Evolutionary conservation across 2,113 vertebrate species (phyloP), one percentile per base, ranked within the genome.

Genomic region (Vanacampus margaritifer): DNA sequence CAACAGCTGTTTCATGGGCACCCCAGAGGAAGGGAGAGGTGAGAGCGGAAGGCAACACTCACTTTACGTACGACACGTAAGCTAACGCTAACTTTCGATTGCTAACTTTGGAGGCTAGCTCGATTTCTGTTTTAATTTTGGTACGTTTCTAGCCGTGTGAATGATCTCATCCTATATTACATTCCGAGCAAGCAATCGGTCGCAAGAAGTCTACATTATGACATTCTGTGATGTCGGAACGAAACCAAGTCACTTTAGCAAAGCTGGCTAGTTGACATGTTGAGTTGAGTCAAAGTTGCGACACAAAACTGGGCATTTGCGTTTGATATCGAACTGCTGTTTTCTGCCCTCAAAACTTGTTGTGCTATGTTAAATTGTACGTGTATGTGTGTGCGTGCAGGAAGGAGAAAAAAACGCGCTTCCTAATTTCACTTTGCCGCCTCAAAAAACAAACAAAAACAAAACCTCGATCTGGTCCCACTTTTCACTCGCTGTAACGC

Each of bases 1-100:
- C 46, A 41, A 77, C 69, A 80, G 79, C 79, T 70, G 77, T 88
- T 89, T 85, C 56, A 93, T 93, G 92, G 92, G 90, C 78, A 89
- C 88, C 68, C 90, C 85, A 69, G 84, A 88, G 73, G 88, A 89
- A 68, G 91, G 92, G 48, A 84, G 81, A 89, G 91, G 92, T 93
- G 63, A 89, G 86, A 62, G 69, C 60, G 39, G 41, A 59, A 56
- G 35, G 54, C 26, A 16, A 37, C 19, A 12, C 32, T 68, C 17
- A 0, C 37, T 1, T 57, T 14, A 32, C 54, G 26, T 26, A 12
- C 51, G 23, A 54, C 14, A 26, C 10, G 51, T 12, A 62, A 43
- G 60, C 60, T 82, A 83, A 57, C 78, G 70, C 72, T 72, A 68
- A 75, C 46, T 43, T 64, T 13, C 6, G 6, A 6, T n/a, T 54